Conservation (phyloP, 1,140 invertebrate genomes). For the Bombyx mori region DNA sequence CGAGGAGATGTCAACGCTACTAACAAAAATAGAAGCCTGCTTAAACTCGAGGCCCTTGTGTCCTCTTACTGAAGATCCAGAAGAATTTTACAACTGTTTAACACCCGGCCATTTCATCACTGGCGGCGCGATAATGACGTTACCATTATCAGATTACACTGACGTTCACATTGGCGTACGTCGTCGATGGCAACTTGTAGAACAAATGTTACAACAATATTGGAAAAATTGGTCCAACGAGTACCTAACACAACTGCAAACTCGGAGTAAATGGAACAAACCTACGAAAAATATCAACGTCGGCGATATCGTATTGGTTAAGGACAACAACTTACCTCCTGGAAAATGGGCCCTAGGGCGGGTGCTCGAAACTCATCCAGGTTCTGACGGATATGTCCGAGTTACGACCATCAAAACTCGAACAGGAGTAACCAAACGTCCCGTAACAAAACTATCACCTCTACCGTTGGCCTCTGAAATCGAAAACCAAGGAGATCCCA, state of each 20-base stretch:
- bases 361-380: slow-evolving; percentile 11
- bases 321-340: slow-evolving; percentile 14
- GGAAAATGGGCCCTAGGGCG: slow-evolving; percentile 9
- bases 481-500: no score
- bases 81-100: slow-evolving; percentile 6
- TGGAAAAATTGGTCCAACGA: slow-evolving; percentile 6
- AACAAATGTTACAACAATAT: slow-evolving; percentile 1
- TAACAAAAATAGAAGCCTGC: slow-evolving; percentile 15
- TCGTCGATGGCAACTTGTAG: slow-evolving; percentile 1
- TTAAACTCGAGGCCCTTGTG: slow-evolving; percentile 7
- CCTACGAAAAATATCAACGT: not conserved
- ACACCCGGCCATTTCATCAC: slow-evolving; percentile 40
- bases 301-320: slow-evolving; percentile 13
- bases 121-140: slow-evolving; percentile 19
- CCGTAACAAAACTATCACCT: slow-evolving; percentile 12
- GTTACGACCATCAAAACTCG: slow-evolving; percentile 13
- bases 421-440: slow-evolving; percentile 7
- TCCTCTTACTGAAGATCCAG: not conserved
- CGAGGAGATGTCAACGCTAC: slow-evolving; percentile 12
- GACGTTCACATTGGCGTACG: not conserved
- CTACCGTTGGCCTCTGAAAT: not conserved
- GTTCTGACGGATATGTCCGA: slow-evolving; percentile 15
- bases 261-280: slow-evolving; percentile 2
- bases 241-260: not conserved
- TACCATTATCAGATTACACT: not conserved